Evolutionary conservation across 2,797 vertebrate genomes (phyloP).

Genomic region (Rallus crepitans): DNA sequence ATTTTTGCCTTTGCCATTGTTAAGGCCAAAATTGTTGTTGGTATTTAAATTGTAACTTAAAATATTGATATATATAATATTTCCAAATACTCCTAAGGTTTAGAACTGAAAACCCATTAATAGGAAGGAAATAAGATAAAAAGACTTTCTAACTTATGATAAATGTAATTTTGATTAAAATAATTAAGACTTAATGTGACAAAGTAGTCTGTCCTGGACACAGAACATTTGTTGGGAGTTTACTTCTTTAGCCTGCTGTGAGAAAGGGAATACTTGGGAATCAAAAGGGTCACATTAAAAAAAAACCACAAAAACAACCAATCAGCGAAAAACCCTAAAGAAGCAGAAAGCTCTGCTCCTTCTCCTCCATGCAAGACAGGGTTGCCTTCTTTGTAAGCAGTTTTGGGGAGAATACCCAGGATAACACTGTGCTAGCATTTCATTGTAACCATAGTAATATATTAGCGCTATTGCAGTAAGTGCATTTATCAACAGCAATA

Average conservation of each 20-base stretch:
- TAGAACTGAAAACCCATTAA: neutral
- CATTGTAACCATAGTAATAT: too few species aligned
- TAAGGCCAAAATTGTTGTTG: neutral
- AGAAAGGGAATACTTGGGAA: neutral
- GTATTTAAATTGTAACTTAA: neutral
- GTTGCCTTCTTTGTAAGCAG: too few species aligned
- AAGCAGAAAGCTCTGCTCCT: too few species aligned
- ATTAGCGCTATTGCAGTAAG: too few species aligned
- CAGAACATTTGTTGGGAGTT: neutral
- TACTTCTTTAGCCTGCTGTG: neutral
- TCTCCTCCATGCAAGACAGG: too few species aligned
- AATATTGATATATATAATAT: neutral
- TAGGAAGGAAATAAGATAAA: neutral
- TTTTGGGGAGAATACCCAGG: too few species aligned
- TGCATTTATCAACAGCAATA: too few species aligned
- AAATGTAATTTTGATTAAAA: neutral
- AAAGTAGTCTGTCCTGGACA: neutral
- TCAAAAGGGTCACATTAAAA: neutral
- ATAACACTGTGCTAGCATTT: too few species aligned
- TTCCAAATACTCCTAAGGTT: neutral
- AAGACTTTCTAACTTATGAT: neutral
- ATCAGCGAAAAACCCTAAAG: too few species aligned
- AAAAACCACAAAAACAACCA: too few species aligned
- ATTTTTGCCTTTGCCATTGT: neutral
- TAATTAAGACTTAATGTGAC: neutral